Conservation (phyloP, 1,140 invertebrate genomes). For the Mycetomoellerius zeteki region DNA sequence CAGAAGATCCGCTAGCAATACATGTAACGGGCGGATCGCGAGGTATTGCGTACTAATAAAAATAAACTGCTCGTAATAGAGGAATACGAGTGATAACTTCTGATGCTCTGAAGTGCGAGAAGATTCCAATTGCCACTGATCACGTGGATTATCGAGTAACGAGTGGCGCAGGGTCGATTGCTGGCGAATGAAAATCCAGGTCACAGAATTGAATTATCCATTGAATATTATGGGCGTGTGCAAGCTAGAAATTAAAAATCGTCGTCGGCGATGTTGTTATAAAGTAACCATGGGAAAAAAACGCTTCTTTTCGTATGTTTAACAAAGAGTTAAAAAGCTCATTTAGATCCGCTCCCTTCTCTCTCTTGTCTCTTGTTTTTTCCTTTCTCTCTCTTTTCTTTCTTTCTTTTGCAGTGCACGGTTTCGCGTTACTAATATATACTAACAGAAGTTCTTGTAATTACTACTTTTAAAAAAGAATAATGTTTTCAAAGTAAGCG, state of each 20-base stretch:
- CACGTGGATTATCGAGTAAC: constrained; percentile 40
- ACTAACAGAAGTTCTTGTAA: constrained; percentile 5
- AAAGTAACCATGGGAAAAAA: constrained; percentile 11
- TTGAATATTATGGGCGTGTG: constrained; percentile 32
- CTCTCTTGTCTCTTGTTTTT: neutral
- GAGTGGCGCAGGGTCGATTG: constrained; percentile 39
- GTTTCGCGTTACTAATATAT: neutral
- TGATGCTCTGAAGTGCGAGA: constrained; percentile 35
- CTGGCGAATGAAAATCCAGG: constrained; percentile 31
- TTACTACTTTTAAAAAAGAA: neutral
- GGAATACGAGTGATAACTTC: constrained; percentile 41
- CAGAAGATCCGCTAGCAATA: constrained; percentile 26
- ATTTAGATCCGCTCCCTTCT: neutral
- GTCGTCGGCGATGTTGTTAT: neutral
- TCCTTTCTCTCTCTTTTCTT: too few relatives aligned
- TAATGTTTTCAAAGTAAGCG: neutral
- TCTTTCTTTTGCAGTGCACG: neutral
- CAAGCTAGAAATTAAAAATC: constrained; percentile 14
- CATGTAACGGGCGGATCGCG: too few relatives aligned
- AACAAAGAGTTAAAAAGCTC: constrained; percentile 29
- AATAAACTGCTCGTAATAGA: constrained; percentile 56
- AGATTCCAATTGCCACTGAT: constrained; percentile 45
- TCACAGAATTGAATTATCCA: constrained; percentile 49
- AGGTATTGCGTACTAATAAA: constrained; percentile 32
- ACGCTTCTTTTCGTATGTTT: neutral